Conservation (phyloP, 2,797 vertebrate genomes). For the Acanthiza pusilla region DNA sequence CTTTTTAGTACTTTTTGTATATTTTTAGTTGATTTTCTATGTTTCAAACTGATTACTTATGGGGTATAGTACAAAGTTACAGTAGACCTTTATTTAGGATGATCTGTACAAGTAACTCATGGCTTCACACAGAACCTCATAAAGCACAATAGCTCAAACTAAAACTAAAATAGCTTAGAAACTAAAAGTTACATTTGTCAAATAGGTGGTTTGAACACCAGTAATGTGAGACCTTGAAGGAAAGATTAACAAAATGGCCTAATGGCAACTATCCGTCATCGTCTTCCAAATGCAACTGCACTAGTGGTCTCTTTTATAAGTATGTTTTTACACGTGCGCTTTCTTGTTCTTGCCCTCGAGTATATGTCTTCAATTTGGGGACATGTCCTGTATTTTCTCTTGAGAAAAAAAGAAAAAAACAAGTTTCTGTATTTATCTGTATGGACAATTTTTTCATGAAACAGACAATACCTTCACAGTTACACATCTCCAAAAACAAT, state of each 20-base stretch:
- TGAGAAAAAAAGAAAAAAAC: fast-evolving
- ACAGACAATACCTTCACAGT: not conserved
- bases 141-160: not conserved
- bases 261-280: not conserved
- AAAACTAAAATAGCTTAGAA: too few species aligned
- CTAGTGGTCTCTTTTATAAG: not conserved
- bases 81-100: not conserved
- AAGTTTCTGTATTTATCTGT: not conserved
- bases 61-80: not conserved
- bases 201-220: not conserved
- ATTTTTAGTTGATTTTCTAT: not conserved
- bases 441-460: not conserved
- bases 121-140: not conserved
- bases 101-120: not conserved
- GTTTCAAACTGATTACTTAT: not conserved
- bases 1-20: not conserved
- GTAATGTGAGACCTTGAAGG: not conserved
- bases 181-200: not conserved
- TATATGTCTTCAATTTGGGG: not conserved
- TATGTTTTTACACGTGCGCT: not conserved
- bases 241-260: not conserved
- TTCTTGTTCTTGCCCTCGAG: not conserved
- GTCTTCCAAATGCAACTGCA: not conserved
- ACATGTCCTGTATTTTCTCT: not conserved
- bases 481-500: not conserved